Percentiles rank a stretch among this genome's conserved stretches.
Conservation (phyloP, 2,113 vertebrate species). For the Scomber japonicus region DNA sequence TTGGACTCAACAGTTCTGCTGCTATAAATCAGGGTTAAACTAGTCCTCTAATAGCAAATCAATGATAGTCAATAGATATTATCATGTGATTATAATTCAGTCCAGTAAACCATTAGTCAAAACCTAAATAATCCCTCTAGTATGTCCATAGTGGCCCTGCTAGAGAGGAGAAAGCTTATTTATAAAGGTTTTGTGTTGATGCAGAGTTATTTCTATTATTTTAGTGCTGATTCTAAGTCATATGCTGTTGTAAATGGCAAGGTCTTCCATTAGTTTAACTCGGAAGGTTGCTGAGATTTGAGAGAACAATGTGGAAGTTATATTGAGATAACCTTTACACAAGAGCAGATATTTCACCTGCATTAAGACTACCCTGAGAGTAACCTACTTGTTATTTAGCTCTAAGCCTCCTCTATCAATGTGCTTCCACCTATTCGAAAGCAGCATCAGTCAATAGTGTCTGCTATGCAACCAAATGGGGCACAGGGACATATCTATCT, state of each 20-base stretch:
- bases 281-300: constrained; percentile 66
- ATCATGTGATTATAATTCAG: constrained; percentile 79
- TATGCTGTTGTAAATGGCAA: constrained; percentile 49
- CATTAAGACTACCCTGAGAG: constrained; percentile 75
- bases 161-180: not conserved
- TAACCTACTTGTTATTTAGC: constrained; percentile 84
- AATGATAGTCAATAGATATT: constrained; percentile 78
- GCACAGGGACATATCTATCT: constrained; percentile 82
- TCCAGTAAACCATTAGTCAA: constrained; percentile 71
- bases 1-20: constrained; percentile 66
- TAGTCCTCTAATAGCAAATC: constrained; percentile 81
- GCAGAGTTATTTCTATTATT: constrained; percentile 23
- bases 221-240: constrained; percentile 38
- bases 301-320: constrained; percentile 75
- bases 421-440: constrained; percentile 54
- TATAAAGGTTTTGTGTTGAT: constrained; percentile 13
- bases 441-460: constrained; percentile 79
- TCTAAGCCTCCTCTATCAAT: constrained; percentile 80
- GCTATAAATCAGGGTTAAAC: constrained; percentile 80
- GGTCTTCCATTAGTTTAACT: constrained; percentile 74
- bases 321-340: constrained; percentile 87
- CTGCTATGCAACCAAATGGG: constrained; percentile 78
- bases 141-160: not conserved
- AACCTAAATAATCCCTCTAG: constrained; percentile 43
- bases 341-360: constrained; percentile 84